Conservation (phyloP, 1,140 invertebrate species). For the Ceratoteleas bidentatus region DNA sequence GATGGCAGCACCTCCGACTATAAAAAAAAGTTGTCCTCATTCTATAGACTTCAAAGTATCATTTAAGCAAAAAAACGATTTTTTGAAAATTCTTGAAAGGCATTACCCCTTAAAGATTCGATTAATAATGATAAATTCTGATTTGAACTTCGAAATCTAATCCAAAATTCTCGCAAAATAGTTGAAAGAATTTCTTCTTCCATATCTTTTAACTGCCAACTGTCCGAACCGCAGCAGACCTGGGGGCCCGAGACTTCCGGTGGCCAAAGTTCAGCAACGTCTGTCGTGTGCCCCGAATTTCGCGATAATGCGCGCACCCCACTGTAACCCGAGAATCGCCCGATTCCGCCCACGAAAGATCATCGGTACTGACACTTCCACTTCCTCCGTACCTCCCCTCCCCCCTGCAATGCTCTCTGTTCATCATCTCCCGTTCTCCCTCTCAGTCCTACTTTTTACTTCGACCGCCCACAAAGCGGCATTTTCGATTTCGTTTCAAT, state of each 20-base stretch:
- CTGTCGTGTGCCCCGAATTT: slow-evolving; percentile 71
- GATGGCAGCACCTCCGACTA: too few species aligned
- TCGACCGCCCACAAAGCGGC: background rate
- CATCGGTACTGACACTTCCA: slow-evolving; percentile 37
- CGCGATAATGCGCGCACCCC: slow-evolving; percentile 54
- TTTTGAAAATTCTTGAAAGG: too few species aligned
- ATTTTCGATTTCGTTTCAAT: background rate
- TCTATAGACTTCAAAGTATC: too few species aligned
- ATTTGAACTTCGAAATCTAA: too few species aligned
- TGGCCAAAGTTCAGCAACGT: slow-evolving; percentile 33
- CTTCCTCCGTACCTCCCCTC: too few species aligned
- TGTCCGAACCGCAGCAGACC: background rate
- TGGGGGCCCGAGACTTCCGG: slow-evolving; percentile 11
- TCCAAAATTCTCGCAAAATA: background rate
- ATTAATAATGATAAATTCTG: too few species aligned
- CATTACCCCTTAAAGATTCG: too few species aligned
- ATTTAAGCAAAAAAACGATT: too few species aligned
- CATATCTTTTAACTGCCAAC: background rate
- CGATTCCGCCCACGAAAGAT: slow-evolving; percentile 74
- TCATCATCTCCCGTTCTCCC: background rate
- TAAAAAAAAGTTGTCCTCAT: too few species aligned
- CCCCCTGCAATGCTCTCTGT: too few species aligned
- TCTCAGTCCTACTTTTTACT: background rate
- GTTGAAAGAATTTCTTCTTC: background rate
- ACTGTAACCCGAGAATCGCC: slow-evolving; percentile 70